A percentile compares a stretch with the other conserved stretches of the same genome.
phyloP scores from a whole-genome alignment of 2,113 vertebrate species.

The Sinocyclocheilus grahami region DNA sequence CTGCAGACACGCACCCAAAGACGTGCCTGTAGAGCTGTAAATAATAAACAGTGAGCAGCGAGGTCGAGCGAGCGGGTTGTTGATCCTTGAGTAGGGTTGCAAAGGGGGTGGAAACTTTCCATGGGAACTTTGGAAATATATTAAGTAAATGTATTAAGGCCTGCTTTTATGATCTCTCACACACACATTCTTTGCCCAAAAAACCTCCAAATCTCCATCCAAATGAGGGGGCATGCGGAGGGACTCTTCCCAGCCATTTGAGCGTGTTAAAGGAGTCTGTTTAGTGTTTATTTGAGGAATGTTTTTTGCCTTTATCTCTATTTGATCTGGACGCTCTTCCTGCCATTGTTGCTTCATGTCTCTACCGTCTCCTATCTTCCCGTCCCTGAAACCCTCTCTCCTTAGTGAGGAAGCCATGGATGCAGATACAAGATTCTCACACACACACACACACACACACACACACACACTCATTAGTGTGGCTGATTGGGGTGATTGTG shows the following conservation, averaged over 20 bases:
- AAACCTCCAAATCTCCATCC: background rate
- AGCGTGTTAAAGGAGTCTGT: slow-evolving; percentile 53
- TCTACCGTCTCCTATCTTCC: slow-evolving; percentile 75
- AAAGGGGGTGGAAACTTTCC: no score
- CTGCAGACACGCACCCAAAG: background rate
- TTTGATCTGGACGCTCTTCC: slow-evolving; percentile 73
- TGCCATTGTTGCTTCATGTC: slow-evolving; percentile 75
- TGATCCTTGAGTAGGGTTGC: background rate
- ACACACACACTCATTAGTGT: background rate
- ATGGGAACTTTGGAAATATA: no score
- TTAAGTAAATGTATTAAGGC: background rate
- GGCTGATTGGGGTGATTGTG: slow-evolving; percentile 1
- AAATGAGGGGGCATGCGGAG: background rate
- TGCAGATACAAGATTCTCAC: slow-evolving; percentile 62
- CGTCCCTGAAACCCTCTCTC: slow-evolving; percentile 65
- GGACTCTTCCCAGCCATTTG: slow-evolving; percentile 14
- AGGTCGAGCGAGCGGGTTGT: slow-evolving; percentile 6
- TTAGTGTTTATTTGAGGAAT: slow-evolving; percentile 49
- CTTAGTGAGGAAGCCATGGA: slow-evolving; percentile 66
- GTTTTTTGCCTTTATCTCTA: slow-evolving; percentile 66
- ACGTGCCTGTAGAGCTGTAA: slow-evolving; percentile 3
- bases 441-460: no score
- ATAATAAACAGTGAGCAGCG: slow-evolving; percentile 37
- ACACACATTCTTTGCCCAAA: background rate
- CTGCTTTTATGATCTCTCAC: background rate